Conservation (phyloP, 2,797 vertebrate genomes). For the Microtus californicus region DNA sequence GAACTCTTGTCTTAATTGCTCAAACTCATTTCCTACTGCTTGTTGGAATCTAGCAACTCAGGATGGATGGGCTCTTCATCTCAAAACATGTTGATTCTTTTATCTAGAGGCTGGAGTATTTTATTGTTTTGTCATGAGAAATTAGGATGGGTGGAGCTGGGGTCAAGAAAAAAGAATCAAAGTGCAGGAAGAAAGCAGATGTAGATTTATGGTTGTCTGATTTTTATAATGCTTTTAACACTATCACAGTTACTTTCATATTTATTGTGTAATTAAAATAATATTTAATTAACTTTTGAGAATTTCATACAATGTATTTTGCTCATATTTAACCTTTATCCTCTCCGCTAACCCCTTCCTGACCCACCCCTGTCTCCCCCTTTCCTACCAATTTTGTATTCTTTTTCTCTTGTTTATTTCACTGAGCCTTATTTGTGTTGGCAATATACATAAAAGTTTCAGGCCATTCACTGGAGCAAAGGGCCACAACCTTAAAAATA, state of each 20-base stretch:
- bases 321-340: neutral
- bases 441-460: neutral
- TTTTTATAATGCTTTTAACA: neutral
- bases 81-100: neutral
- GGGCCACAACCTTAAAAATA: neutral
- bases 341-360: neutral
- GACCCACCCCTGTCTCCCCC: neutral
- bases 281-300: neutral
- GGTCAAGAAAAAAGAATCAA: neutral
- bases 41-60: slow-evolving; percentile 33
- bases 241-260: slow-evolving; percentile 16
- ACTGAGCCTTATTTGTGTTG: neutral
- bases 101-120: neutral
- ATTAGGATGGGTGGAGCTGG: neutral
- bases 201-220: neutral
- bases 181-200: neutral
- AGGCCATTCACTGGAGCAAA: neutral
- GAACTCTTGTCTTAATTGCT: neutral
- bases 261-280: neutral
- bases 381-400: neutral
- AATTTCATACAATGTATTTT: neutral
- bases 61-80: neutral
- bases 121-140: neutral
- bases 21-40: neutral
- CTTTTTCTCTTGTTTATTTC: neutral